Base-by-base conservation (phyloP, 2,888 invertebrate genomes). In the Drosophila tanythrix region DNA sequence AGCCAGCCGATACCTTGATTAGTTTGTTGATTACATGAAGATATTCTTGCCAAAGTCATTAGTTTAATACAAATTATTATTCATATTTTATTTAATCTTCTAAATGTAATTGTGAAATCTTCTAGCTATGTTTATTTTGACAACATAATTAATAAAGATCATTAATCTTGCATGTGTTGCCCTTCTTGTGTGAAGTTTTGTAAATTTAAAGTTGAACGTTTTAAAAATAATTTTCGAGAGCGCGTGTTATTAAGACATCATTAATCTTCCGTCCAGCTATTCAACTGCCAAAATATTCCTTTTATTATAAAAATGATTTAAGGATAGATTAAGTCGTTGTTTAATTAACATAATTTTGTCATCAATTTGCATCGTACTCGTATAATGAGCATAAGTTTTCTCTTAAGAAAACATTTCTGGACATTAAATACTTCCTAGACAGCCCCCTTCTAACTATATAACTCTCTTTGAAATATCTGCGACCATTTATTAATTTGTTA, bases 401-500 rank as follows among this genome's bases (percentile, higher is more conserved):
- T 36, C 6, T 10, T 36, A 2, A 29, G 8, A 11, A 18, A 60
- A 36, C 18, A 61, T 25, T 61, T 40, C 11, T 10, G 13, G 21
- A 15, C 15, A 38, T 27, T 51, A 10, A 29, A 18, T 29, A 53
- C 46, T 53, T 63, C 36, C n/a, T 21, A 29, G 40, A 50, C 25
- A 29, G n/a, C 38, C 18, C 15, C 18, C 31, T n/a, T 50, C 15
- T 48, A 15, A 21, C 15, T 29, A 27, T 35, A 15, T 11, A 35
- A 31, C 29, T 38, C 27, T 35, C 21, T 58, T 58, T 72, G 48
- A 55, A 21, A 59, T 50, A 33, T 67, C 40, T 51, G 25, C 59
- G 43, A 70, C 15, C 36, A 48, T 61, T 65, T 74, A 65, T 61
- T 56, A 52, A 79, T 63, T 74, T 69, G 62, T 55, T 82, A 56